These are phyloP conservation scores for Antitype chi DNA, from an alignment of 2,888 invertebrate species.

Conservation along the genomic window DNA sequence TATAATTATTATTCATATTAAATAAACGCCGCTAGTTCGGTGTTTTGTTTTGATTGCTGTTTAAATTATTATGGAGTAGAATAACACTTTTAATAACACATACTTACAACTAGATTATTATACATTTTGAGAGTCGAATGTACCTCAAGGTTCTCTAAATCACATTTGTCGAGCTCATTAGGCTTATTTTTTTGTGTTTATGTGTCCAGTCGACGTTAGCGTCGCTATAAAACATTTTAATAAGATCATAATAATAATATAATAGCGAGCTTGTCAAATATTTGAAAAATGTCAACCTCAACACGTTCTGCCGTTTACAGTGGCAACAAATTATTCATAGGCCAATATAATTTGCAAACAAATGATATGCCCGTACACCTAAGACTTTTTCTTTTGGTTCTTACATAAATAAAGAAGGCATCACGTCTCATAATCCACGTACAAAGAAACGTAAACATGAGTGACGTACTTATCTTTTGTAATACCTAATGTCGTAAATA, in stretches of 20 bases:
- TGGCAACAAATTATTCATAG: conserved; percentile 79
- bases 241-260: conserved; percentile 39
- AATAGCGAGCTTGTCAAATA: not conserved
- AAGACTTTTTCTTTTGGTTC: conserved; percentile 76
- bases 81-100: conserved; percentile 19
- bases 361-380: conserved; percentile 78
- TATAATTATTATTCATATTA: conserved; percentile 85
- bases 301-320: conserved; percentile 56
- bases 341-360: conserved; percentile 85
- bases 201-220: conserved; percentile 17
- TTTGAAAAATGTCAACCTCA: conserved; percentile 32
- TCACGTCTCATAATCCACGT: conserved; percentile 88
- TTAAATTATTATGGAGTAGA: conserved; percentile 28
- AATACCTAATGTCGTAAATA: conserved; percentile 86
- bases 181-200: conserved; percentile 29
- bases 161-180: conserved; percentile 41
- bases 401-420: conserved; percentile 84
- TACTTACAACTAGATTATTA: conserved; percentile 13
- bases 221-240: conserved; percentile 48
- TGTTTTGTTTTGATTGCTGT: conserved; percentile 58
- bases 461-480: conserved; percentile 85
- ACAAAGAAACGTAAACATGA: conserved; percentile 87
- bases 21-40: conserved; percentile 65
- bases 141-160: conserved; percentile 2
- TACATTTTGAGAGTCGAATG: not conserved